phyloP scores from a whole-genome alignment of 1,140 invertebrate species.

The Drosophila leontia region DNA sequence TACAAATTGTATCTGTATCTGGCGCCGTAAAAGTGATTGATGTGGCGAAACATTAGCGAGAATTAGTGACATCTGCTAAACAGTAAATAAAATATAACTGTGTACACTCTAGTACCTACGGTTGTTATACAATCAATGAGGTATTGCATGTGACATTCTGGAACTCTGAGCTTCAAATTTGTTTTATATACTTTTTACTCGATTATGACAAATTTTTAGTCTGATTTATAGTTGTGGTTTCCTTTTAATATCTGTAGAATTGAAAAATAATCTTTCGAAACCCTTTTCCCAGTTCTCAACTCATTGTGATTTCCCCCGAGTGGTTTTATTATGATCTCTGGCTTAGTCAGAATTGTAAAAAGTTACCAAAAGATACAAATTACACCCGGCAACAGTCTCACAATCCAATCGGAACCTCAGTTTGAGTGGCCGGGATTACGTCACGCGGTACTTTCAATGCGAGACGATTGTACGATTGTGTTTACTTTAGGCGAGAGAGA shows the following conservation, averaged over 20 bases:
- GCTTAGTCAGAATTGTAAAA: conserved; percentile 16
- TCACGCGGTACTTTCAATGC: conserved; percentile 43
- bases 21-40: background rate
- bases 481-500: conserved; percentile 36
- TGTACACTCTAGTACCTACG: background rate
- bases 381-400: conserved; percentile 23
- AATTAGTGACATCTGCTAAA: conserved; percentile 1
- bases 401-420: conserved; percentile 1
- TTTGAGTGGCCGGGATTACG: conserved; percentile 18
- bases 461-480: conserved; percentile 36
- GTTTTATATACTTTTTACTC: background rate
- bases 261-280: too few species aligned
- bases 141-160: background rate
- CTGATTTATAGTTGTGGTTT: too few species aligned
- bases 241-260: too few species aligned
- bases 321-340: background rate
- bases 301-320: too few species aligned
- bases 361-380: conserved; percentile 7
- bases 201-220: too few species aligned
- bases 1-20: conserved; percentile 9
- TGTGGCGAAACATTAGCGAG: conserved; percentile 4
- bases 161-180: background rate
- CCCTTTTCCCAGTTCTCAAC: too few species aligned
- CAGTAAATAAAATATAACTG: background rate
- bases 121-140: conserved; percentile 6